Evolutionary conservation across 1,140 invertebrate species (phyloP), one percentile per base, ranked within the genome.

Genomic region (Listronotus bonariensis): DNA sequence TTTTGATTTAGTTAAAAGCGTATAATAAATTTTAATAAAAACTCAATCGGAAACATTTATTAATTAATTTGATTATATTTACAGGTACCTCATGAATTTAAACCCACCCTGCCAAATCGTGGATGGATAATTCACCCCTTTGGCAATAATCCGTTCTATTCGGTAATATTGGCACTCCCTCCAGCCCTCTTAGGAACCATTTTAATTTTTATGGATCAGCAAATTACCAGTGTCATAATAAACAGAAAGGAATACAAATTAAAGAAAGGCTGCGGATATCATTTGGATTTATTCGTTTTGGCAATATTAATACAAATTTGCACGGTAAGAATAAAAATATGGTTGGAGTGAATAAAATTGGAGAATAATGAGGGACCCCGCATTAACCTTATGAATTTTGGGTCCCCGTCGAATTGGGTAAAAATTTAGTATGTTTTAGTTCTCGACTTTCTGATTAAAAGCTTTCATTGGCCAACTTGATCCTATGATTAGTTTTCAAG

Each of bases 191-290:
- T 99, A 12, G 95, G 95, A 32, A 97, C 95, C 12, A 99, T 99
- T 75, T 83, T 99, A 7, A 96, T 99, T 73, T 99, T 99, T 80
- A 99, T 99, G 96, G 97, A 99, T 84, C 97, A 99, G 80, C 97
- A 99, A 82, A 99, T 99, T 61, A 98, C 97, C 1, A 93, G 95
- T 53, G 97, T 99, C 20, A 99, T 99, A 77, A 90, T 99, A 8
- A 99, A 99, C 79, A 86, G 97, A 40, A 98, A 97, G 80, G 97
- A 99, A 80, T 96, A 99, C 78, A 99, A 99, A 81, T 82, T 99
- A 38, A 95, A 95, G 87, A 98, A 98, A 88, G 95, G 96, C 48
- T 95, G 95, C 76, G 97, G 97, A 15, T 99, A 99, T 77, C 97
- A 99, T 80, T 83, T 99, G 73, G 97, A 99, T 81, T 82, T 99